Base-by-base conservation (phyloP, 2,888 invertebrate species). In the Meteorus cinctellus region DNA sequence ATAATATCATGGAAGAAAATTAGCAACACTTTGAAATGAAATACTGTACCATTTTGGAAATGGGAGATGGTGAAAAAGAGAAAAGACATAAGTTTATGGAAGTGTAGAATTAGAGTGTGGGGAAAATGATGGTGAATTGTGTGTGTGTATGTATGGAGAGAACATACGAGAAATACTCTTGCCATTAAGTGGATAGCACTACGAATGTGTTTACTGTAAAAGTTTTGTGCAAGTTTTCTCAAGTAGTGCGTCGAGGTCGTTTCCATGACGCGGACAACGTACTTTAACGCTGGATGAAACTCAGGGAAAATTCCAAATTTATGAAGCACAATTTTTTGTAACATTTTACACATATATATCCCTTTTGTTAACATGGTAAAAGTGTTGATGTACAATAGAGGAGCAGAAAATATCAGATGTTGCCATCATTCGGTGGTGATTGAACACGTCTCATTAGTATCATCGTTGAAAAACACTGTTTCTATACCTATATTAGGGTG, bases 121-220 rank as follows among this genome's bases (percentile, higher is more conserved):
- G n/a, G n/a, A 55, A 55, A 55, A 55, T n/a, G 55, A 24, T 55
- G 24, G 55, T 24, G 19, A 55, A 24, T 0, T 55, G 8, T 55
- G 19, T 55, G n/a, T 55, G n/a, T 55, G 55, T 55, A 6, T 59
- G 59, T 59, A 8, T 59, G 8, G 6, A 51, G 68, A 51, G 14
- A 51, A 31, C 19, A 55, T 10, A 55, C 55, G 55, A 51, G 48
- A 45, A 24, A 68, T 68, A 27, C 27, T 24, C 27, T 27, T 27
- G 31, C 51, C 19, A 29, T 31, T 68, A 68, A 68, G 68, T 68
- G 68, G 68, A 19, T 68, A 51, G 48, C 27, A 45, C 60, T 81
- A 82, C 81, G 78, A 83, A 84, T 85, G 83, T 86, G 86, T 85
- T 83, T 83, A 84, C 83, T 81, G 77, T 76, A 80, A 81, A 80